phyloP scores from a whole-genome alignment of 2,888 invertebrate species.

The Mimachlamys varia region DNA sequence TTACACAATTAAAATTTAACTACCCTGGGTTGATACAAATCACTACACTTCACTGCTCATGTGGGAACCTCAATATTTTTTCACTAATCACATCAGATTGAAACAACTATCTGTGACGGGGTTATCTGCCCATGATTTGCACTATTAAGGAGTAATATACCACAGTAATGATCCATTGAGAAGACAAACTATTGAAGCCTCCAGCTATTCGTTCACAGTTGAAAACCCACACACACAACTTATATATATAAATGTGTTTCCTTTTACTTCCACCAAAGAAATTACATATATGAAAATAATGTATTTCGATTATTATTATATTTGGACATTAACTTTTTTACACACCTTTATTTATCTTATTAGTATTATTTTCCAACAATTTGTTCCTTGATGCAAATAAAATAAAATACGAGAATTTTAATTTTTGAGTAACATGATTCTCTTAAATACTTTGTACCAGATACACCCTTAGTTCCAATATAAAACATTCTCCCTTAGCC shows the following conservation, averaged over 20 bases:
- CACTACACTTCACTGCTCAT: constrained; percentile 12
- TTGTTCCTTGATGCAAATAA: too few relatives aligned
- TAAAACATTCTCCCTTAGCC: too few relatives aligned
- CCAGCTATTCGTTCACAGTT: neutral
- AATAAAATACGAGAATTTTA: too few relatives aligned
- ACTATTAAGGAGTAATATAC: neutral
- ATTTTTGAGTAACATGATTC: too few relatives aligned
- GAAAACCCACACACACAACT: neutral
- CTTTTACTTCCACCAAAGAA: neutral
- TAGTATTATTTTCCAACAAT: too few relatives aligned
- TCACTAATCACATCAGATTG: constrained; percentile 26
- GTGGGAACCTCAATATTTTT: constrained; percentile 25
- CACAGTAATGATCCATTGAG: neutral
- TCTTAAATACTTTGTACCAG: neutral
- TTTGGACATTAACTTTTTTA: too few relatives aligned
- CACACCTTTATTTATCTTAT: too few relatives aligned
- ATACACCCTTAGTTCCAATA: too few relatives aligned
- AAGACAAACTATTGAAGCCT: neutral
- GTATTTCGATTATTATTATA: neutral
- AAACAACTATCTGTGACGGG: constrained; percentile 30
- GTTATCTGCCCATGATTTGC: constrained; percentile 29
- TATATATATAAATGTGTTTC: neutral
- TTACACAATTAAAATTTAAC: constrained; percentile 30
- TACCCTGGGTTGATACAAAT: neutral
- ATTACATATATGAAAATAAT: neutral